These are phyloP conservation scores for Caenorhabditis wallacei DNA, from an alignment of 2,888 invertebrate genomes.

Conservation along the genomic window DNA sequence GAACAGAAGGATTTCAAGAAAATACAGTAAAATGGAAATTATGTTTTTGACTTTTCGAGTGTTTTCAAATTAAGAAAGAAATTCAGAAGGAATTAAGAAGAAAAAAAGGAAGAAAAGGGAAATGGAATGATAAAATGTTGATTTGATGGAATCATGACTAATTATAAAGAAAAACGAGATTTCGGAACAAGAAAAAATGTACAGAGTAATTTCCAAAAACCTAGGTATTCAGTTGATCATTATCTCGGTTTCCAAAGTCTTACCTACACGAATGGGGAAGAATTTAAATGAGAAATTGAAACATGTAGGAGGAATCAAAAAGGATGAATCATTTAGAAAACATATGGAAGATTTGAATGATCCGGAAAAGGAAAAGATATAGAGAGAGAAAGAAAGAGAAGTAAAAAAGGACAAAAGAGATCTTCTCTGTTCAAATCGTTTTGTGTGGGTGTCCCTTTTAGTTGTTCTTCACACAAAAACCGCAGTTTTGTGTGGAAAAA, in stretches of 20 bases:
- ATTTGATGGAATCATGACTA: too few relatives aligned
- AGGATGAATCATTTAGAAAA: slow-evolving; percentile 8
- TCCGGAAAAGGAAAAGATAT: slow-evolving; percentile 13
- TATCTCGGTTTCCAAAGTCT: too few relatives aligned
- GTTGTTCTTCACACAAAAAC: slow-evolving; percentile 57
- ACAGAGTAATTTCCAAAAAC: too few relatives aligned
- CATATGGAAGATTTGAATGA: slow-evolving; percentile 11
- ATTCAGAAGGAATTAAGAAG: slow-evolving; percentile 15
- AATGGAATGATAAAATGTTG: neutral
- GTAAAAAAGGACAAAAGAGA: slow-evolving; percentile 29
- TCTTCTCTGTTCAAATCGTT: slow-evolving; percentile 5
- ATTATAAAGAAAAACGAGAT: neutral
- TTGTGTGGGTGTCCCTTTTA: slow-evolving; percentile 7
- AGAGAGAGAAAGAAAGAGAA: neutral
- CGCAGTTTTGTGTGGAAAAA: slow-evolving; percentile 49
- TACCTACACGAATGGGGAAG: too few relatives aligned
- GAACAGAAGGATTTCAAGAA: too few relatives aligned
- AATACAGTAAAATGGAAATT: too few relatives aligned
- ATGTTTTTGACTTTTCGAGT: too few relatives aligned
- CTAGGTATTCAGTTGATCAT: too few relatives aligned
- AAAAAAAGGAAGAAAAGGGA: neutral
- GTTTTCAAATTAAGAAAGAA: neutral
- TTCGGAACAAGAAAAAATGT: too few relatives aligned
- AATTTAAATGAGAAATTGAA: neutral
- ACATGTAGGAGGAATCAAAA: neutral